These are phyloP conservation scores for Mormyrus lacerda DNA, from an alignment of 2,113 vertebrate genomes.

Conservation along the genomic window DNA sequence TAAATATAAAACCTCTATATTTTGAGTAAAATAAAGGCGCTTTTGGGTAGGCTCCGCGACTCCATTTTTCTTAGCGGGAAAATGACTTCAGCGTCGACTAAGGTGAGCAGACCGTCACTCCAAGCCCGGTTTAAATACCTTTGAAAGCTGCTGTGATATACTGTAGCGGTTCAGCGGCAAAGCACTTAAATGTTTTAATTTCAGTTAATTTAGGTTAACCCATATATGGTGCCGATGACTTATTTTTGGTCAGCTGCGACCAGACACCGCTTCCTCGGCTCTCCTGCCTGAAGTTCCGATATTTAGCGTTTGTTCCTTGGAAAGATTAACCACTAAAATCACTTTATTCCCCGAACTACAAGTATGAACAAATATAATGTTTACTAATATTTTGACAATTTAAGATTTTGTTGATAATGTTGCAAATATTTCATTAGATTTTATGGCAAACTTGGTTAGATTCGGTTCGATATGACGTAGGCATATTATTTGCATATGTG, in stretches of 20 bases:
- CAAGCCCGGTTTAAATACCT: too few relatives aligned
- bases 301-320: background rate
- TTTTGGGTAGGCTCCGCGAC: background rate
- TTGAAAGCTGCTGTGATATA: background rate
- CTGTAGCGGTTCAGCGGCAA: background rate
- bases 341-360: background rate
- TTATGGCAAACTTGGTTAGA: background rate
- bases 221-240: background rate
- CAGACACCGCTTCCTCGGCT: background rate
- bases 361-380: background rate
- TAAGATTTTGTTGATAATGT: background rate
- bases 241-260: background rate
- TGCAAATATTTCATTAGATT: background rate
- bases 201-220: background rate
- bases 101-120: constrained; percentile 44
- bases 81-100: constrained; percentile 67
- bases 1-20: background rate
- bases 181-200: background rate
- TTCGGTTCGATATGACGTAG: background rate
- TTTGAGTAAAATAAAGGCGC: background rate
- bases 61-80: constrained; percentile 1
- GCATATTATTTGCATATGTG: background rate
- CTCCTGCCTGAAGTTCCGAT: background rate
- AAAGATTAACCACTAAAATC: background rate
- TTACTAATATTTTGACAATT: background rate